Base-by-base conservation (phyloP, 1,140 invertebrate species). In the Trichogramma pretiosum region DNA sequence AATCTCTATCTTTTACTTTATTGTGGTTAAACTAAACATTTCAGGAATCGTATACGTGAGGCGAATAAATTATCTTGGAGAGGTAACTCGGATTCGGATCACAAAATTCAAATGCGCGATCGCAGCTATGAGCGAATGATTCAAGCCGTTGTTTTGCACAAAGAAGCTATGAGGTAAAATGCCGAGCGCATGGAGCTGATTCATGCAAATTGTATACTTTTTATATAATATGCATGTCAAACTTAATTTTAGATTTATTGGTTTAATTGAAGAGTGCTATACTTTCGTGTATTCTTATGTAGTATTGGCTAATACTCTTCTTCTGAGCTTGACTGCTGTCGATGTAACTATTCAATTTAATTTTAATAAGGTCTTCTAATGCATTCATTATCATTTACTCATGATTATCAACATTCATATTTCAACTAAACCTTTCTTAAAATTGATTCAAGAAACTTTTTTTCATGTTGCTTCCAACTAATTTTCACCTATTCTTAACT, bases 211-310 rank as follows among this genome's bases (percentile, higher is more conserved):
- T n/a, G 11, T n/a, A 34, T 34, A 11, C 5, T 34, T 8, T 16
- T 16, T 34, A 16, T 16, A 11, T 8, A 34, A 13, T 7, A 9
- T 13, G 11, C 5, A 28, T 28, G 5, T 28, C 5, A 28, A 38
- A 21, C n/a, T 3, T 22, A 4, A n/a, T 26, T 28, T 1, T 8
- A 40, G 38, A 3, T 42, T 30, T 42, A 28, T 42, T 13, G 19
- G 32, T 42, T 28, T 42, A 5, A 42, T 42, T 16, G 40, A 42
- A 18, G 24, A 42, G 8, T 30, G 40, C 21, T 42, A 30, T 16
- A 17, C 40, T 9, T 10, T 18, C 19, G 11, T n/a, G 8, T 42
- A 18, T 23, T 42, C 32, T 30, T 17, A 13, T 3, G 16, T 42
- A 14, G 16, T 42, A 11, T n/a, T 11, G 1, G 8, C 32, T 0